These are phyloP conservation scores for Synergus umbraculus DNA, from an alignment of 2,888 invertebrate species.

Conservation along the genomic window DNA sequence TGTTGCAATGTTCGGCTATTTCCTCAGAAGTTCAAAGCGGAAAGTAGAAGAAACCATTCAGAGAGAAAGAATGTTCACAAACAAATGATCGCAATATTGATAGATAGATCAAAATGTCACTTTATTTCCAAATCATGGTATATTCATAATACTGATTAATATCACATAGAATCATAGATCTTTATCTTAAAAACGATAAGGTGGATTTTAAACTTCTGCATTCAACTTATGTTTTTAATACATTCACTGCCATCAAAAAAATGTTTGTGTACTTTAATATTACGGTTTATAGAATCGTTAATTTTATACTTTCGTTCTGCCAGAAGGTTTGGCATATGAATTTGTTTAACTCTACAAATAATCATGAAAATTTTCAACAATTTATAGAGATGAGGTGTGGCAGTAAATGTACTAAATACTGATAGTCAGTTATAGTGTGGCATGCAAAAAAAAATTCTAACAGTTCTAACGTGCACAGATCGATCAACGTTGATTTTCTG, in stretches of 20 bases:
- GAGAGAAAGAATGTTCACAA: conserved; percentile 28
- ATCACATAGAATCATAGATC: conserved; percentile 57
- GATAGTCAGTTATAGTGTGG: neutral
- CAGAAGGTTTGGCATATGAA: no score
- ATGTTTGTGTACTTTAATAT: conserved; percentile 29
- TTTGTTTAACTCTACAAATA: neutral
- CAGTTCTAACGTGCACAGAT: neutral
- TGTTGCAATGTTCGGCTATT: no score
- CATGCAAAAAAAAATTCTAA: neutral
- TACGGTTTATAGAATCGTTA: neutral
- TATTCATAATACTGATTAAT: conserved; percentile 64
- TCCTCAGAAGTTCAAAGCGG: neutral
- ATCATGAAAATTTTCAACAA: neutral
- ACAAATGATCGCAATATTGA: conserved; percentile 62
- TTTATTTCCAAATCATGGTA: conserved; percentile 63
- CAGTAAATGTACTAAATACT: conserved; percentile 16
- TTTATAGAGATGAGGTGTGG: neutral
- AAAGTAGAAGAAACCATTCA: conserved; percentile 19
- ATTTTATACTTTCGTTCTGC: no score
- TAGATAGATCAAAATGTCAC: conserved; percentile 63
- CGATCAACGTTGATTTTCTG: neutral
- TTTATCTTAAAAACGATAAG: conserved; percentile 26
- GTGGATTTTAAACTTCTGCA: conserved; percentile 34
- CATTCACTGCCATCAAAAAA: conserved; percentile 37
- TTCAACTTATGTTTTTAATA: conserved; percentile 28